Evolutionary conservation across 2,113 vertebrate species (phyloP).

Genomic region (Oryzias curvinotus): DNA sequence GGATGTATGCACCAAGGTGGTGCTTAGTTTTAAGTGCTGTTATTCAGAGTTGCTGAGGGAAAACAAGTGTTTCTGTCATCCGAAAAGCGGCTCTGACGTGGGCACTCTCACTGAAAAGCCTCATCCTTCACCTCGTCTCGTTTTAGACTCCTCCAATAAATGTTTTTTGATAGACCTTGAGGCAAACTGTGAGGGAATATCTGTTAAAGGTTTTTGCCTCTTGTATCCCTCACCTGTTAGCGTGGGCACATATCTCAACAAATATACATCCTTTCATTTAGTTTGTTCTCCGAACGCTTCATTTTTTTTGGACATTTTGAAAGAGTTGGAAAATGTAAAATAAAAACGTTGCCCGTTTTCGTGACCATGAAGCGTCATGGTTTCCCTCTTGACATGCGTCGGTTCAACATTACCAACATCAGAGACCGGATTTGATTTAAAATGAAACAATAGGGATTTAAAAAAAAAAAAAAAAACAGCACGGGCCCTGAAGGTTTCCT

Average conservation of each 20-base stretch:
- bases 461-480: not conserved
- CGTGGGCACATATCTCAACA: no score
- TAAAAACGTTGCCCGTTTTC: no score
- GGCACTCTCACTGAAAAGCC: slow-evolving; percentile 30
- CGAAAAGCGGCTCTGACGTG: slow-evolving; percentile 17
- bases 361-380: no score
- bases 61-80: slow-evolving; percentile 31
- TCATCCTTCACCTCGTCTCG: not conserved
- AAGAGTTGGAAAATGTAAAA: no score
- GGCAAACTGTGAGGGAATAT: no score
- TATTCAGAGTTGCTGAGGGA: slow-evolving; percentile 31
- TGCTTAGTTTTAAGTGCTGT: slow-evolving; percentile 31
- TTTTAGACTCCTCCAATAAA: not conserved
- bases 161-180: no score
- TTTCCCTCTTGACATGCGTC: not conserved
- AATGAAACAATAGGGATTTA: slow-evolving; percentile 7
- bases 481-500: slow-evolving; percentile 18
- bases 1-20: slow-evolving; percentile 36
- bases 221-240: no score
- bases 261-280: no score
- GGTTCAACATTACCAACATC: slow-evolving; percentile 23
- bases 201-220: no score
- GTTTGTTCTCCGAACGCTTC: no score
- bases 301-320: no score
- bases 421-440: not conserved